Percentiles rank a stretch among this genome's conserved stretches.
Evolutionary conservation across 2,888 invertebrate genomes (phyloP).

Genomic region (Polydrusus tereticollis): DNA sequence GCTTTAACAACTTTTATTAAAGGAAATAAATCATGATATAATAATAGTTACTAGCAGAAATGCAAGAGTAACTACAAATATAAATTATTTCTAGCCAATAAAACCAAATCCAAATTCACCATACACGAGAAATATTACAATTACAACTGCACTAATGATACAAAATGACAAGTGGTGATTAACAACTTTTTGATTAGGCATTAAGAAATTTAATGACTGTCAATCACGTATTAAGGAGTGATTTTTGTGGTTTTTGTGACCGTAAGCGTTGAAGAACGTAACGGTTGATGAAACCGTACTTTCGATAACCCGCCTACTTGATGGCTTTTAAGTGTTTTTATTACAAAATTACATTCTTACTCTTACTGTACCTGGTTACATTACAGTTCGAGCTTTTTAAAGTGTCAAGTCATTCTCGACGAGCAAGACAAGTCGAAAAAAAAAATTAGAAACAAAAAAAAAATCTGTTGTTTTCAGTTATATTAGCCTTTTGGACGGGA

Average conservation of each 20-base stretch:
- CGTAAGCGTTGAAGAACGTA: constrained; percentile 11
- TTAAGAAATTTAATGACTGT: constrained; percentile 55
- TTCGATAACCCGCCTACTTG: constrained; percentile 19
- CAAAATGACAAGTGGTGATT: constrained; percentile 53
- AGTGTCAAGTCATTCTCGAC: neutral
- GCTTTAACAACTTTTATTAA: too few species aligned
- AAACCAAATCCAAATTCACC: neutral
- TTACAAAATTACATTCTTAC: neutral
- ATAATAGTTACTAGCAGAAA: too few species aligned
- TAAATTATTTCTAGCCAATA: neutral
- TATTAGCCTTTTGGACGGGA: too few species aligned
- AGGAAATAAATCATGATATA: too few species aligned
- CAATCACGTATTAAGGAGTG: constrained; percentile 46
- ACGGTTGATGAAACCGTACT: constrained; percentile 41
- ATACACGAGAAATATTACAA: neutral
- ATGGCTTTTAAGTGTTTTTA: constrained; percentile 12
- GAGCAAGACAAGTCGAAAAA: neutral
- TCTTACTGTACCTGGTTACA: neutral
- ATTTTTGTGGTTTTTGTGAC: constrained; percentile 44
- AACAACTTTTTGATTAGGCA: constrained; percentile 55
- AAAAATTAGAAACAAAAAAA: neutral
- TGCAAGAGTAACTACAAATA: neutral
- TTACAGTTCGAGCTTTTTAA: neutral
- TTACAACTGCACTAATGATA: constrained; percentile 37
- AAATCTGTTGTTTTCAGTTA: too few species aligned